These are phyloP conservation scores for Sarcophaga peregrina DNA, from an alignment of 1,140 invertebrate species.

Conservation along the genomic window DNA sequence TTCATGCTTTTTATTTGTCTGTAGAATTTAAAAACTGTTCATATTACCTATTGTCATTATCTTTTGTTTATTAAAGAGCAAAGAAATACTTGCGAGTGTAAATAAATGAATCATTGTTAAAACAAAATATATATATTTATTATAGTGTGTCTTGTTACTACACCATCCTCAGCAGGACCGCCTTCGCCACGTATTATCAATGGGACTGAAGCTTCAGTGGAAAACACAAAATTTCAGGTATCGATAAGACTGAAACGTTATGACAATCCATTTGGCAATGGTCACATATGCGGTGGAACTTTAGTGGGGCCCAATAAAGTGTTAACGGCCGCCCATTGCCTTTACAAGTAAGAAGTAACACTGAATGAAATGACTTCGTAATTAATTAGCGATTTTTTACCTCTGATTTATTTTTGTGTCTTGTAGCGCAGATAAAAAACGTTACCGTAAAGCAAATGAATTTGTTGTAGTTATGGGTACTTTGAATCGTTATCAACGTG, in stretches of 20 bases:
- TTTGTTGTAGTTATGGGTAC: constrained; percentile 62
- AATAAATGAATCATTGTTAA: constrained; percentile 14
- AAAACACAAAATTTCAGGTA: constrained; percentile 59
- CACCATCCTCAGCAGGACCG: constrained; percentile 14
- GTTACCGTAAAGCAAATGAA: constrained; percentile 57
- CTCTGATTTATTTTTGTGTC: neutral
- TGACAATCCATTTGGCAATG: constrained; percentile 58
- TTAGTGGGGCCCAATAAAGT: constrained; percentile 64
- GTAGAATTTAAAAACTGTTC: too few species aligned
- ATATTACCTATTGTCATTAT: too few species aligned
- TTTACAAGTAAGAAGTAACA: constrained; percentile 60
- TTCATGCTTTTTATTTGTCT: too few species aligned
- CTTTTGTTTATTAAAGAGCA: too few species aligned
- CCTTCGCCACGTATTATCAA: constrained; percentile 57
- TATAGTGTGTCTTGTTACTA: neutral
- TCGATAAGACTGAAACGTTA: constrained; percentile 57
- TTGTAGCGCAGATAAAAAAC: constrained; percentile 52
- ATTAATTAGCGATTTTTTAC: neutral
- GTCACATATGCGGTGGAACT: constrained; percentile 65
- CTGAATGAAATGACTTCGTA: neutral
- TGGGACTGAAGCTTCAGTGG: constrained; percentile 50
- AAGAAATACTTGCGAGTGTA: neutral
- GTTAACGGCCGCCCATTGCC: constrained; percentile 68
- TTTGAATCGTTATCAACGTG: constrained; percentile 54
- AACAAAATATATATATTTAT: neutral